Base-by-base conservation (phyloP, 2,888 invertebrate species). In the Cylindroiulus punctatus region DNA sequence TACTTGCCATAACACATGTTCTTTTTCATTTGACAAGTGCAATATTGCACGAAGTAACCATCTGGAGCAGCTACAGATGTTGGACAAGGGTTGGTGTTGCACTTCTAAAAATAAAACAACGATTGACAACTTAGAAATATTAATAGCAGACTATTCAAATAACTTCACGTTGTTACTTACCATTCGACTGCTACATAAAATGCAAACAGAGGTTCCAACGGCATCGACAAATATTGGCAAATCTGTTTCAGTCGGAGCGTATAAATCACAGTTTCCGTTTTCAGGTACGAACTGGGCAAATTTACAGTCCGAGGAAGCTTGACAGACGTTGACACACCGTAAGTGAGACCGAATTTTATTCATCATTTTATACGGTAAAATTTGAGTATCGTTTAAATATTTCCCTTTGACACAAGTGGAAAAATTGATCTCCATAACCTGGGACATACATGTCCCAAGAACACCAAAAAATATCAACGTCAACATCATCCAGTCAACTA, bases 101-200 rank as follows among this genome's bases (percentile, higher is more conserved):
- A 65, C 2, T 10, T 65, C 57, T 65, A 65, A 22, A 26, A 22
- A 19, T 19, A 14, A 12, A 76, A 30, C 12, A 30, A 22, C 8
- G 19, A 65, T 26, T 52, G 17, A 1, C n/a, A n/a, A 52, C 19
- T 0, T 1, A 52, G 8, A 65, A 26, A 26, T 36, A 36, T 36
- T 36, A 44, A 8, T 44, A 44, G 14, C 44, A 44, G 44, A 44
- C 14, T 12, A 44, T 44, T 44, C 14, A 44, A 44, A 26, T 65
- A 26, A 4, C 3, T 36, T 36, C 7, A 36, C 7, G 36, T 76
- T 76, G 14, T 14, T 14, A 30, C 76, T 30, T 76, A 76, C 30
- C 76, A 76, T 76, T 26, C 26, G 76, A 14, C 30, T 76, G 76
- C 76, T 76, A 76, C 30, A 30, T 76, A 76, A 30, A 76, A 30